Evolutionary conservation across 2,113 vertebrate species (phyloP).

Genomic region (Dipodomys spectabilis): DNA sequence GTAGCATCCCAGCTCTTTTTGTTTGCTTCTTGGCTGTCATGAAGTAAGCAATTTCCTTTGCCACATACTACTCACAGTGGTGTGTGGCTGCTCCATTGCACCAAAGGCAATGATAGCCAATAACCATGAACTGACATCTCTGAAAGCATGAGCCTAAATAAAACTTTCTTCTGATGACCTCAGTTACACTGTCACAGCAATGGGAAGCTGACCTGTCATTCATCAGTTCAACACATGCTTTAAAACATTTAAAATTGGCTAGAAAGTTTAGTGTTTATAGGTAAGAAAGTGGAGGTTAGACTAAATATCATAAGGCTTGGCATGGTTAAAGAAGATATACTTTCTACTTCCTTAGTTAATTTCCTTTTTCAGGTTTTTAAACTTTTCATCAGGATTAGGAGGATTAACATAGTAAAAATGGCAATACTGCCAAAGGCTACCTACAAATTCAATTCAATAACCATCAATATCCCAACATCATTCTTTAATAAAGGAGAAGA

Average conservation of each 20-base stretch:
- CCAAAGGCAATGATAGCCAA: background rate
- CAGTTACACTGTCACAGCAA: background rate
- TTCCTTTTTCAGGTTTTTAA: too few species aligned
- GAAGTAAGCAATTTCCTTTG: too few species aligned
- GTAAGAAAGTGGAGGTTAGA: background rate
- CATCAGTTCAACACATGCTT: background rate
- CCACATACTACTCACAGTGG: background rate
- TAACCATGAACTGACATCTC: background rate
- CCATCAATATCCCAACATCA: too few species aligned
- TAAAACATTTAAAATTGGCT: background rate
- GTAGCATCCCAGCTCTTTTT: background rate
- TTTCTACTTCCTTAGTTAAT: background rate
- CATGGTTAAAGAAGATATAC: background rate
- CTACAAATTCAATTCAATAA: too few species aligned
- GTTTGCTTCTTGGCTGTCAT: background rate
- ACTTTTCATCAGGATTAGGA: too few species aligned
- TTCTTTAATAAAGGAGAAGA: too few species aligned
- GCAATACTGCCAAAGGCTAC: too few species aligned
- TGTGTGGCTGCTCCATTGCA: too few species aligned
- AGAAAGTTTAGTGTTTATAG: background rate
- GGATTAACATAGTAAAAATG: too few species aligned
- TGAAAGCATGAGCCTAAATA: background rate
- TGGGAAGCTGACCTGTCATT: background rate
- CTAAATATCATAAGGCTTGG: background rate
- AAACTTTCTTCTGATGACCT: background rate